Conservation (phyloP, 2,797 vertebrate genomes). For the Cichlasoma orientale region DNA sequence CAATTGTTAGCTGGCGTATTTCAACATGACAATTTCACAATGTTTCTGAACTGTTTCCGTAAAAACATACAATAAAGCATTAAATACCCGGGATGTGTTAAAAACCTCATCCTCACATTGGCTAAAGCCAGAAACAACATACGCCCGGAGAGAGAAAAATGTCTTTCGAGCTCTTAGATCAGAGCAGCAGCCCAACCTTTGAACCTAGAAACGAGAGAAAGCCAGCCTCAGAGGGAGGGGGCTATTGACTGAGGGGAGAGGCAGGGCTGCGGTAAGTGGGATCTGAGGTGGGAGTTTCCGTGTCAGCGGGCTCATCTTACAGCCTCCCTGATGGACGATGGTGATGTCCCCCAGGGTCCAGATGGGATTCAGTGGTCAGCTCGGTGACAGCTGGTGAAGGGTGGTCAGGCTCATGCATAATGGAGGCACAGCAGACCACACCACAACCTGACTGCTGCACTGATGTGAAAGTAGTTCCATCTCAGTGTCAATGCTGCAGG, state of each 20-base stretch:
- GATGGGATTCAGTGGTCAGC: slow-evolving; percentile 82
- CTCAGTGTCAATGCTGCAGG: slow-evolving; percentile 60
- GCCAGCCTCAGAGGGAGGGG: slow-evolving; percentile 35
- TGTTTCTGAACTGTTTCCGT: slow-evolving; percentile 6
- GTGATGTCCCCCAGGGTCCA: slow-evolving; percentile 72
- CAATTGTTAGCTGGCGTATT: background rate
- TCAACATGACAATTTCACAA: background rate
- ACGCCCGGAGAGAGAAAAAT: slow-evolving; percentile 32
- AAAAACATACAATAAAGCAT: background rate
- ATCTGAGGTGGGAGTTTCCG: slow-evolving; percentile 70
- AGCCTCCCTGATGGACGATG: slow-evolving; percentile 73
- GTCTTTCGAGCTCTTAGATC: slow-evolving; percentile 47
- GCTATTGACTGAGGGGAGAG: slow-evolving; percentile 45
- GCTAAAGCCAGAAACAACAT: slow-evolving; percentile 28
- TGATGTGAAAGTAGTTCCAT: slow-evolving; percentile 68
- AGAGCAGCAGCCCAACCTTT: slow-evolving; percentile 63
- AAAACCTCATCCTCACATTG: slow-evolving; percentile 18
- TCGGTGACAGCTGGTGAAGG: slow-evolving; percentile 82
- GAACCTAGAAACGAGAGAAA: slow-evolving; percentile 51
- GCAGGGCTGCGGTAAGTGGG: slow-evolving; percentile 63
- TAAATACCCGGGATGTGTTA: slow-evolving; percentile 19
- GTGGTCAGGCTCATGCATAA: slow-evolving; percentile 81
- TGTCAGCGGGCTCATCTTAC: slow-evolving; percentile 78
- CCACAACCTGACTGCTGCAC: slow-evolving; percentile 64
- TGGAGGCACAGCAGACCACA: slow-evolving; percentile 68